Evolutionary conservation across 2,888 invertebrate genomes (phyloP).

Genomic region (Panzeria rudis): DNA sequence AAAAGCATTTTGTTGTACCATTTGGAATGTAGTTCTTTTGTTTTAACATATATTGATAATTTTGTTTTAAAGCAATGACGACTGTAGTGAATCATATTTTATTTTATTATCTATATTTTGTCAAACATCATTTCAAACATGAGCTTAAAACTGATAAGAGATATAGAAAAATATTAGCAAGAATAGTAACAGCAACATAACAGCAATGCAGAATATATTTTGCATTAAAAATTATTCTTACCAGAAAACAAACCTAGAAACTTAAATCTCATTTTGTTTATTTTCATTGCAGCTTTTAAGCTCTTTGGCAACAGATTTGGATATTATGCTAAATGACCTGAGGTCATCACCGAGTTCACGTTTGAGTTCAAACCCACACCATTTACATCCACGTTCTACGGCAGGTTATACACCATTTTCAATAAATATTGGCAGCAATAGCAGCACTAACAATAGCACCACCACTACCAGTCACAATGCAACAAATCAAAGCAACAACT

Average conservation of each 20-base stretch:
- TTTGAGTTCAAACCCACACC: constrained; percentile 72
- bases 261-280: constrained; percentile 14
- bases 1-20: constrained; percentile 69
- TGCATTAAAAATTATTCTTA: not conserved
- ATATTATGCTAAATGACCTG: constrained; percentile 93
- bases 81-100: constrained; percentile 16
- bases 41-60: constrained; percentile 19
- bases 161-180: not conserved
- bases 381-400: constrained; percentile 66
- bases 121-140: not conserved
- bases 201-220: not conserved
- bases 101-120: not conserved
- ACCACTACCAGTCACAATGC: constrained; percentile 30
- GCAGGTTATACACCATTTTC: constrained; percentile 68
- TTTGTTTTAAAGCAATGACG: constrained; percentile 32
- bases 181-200: not conserved
- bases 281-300: constrained; percentile 88
- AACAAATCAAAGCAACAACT: constrained; percentile 74
- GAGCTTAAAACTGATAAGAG: not conserved
- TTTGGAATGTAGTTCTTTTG: not conserved
- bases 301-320: constrained; percentile 92
- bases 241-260: not conserved
- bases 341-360: constrained; percentile 87
- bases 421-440: constrained; percentile 62
- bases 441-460: constrained; percentile 8